phyloP scores from a whole-genome alignment of 2,888 invertebrate species.

The Trichogramma dendrolimi region DNA sequence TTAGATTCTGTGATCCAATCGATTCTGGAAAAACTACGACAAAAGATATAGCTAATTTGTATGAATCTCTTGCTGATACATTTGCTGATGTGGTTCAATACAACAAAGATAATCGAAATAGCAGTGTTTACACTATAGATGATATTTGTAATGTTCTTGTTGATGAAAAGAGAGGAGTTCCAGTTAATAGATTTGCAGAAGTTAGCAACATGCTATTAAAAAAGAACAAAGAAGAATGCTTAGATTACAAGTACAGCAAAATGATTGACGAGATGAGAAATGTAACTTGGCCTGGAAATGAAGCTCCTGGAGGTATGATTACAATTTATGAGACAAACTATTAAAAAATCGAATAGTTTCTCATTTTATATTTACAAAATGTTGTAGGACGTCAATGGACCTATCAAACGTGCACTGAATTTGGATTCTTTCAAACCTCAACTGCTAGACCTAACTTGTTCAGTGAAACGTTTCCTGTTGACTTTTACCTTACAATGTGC shows the following conservation, averaged over 20 bases:
- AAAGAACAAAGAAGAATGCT: slow-evolving; percentile 66
- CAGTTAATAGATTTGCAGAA: slow-evolving; percentile 67
- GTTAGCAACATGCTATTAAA: slow-evolving; percentile 70
- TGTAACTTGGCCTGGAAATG: slow-evolving; percentile 60
- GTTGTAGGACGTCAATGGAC: slow-evolving; percentile 76
- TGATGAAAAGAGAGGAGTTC: slow-evolving; percentile 58
- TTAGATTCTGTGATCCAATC: slow-evolving; percentile 72
- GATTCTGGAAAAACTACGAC: slow-evolving; percentile 58
- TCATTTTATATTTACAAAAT: slow-evolving; percentile 9
- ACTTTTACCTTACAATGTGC: slow-evolving; percentile 77
- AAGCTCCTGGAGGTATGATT: slow-evolving; percentile 62
- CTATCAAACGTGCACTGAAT: slow-evolving; percentile 94
- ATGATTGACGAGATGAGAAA: slow-evolving; percentile 69
- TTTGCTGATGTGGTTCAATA: slow-evolving; percentile 92
- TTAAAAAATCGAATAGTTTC: slow-evolving; percentile 1
- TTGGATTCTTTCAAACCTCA: slow-evolving; percentile 92
- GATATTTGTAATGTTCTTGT: slow-evolving; percentile 75
- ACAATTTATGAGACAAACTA: slow-evolving; percentile 4
- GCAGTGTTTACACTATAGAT: slow-evolving; percentile 74
- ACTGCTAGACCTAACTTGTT: slow-evolving; percentile 64
- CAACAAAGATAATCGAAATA: slow-evolving; percentile 82
- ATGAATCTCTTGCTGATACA: slow-evolving; percentile 75
- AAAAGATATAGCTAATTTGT: slow-evolving; percentile 75
- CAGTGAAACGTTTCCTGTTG: slow-evolving; percentile 69
- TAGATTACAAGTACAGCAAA: slow-evolving; percentile 77